Evolutionary conservation across 2,797 vertebrate genomes (phyloP), one percentile per base, ranked within the genome.

Genomic region (Lepilemur ruficaudatus): DNA sequence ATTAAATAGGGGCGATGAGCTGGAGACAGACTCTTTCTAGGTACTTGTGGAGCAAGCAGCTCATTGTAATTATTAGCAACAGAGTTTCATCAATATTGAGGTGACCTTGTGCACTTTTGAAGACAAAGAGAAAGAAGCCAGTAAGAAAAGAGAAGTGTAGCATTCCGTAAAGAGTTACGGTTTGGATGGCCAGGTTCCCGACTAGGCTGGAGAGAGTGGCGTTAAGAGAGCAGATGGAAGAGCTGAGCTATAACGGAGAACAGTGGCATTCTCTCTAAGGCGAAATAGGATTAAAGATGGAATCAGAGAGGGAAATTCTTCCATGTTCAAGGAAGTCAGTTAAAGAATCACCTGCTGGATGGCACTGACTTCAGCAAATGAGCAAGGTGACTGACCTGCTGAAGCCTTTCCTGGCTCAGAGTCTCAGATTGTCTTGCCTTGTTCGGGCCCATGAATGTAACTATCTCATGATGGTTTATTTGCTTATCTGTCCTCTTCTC

Each of bases 381-480:
- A 48, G 55, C 30, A 35, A 41, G 7, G 28, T 7, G 2, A 35
- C 11, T 59, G 41, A 11, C 3, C 1, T 1, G 8, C 23, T 4
- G 7, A 11, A 41, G 13, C 10, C 14, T 38, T 35, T 43, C 43
- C 32, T 48, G n/a, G 9, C 8, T 30, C 28, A 1, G 18, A 28
- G 23, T 35, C 32, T 52, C 85, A 17, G 0, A 0, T 9, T 28
- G 0, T 12, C 20, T 43, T 4, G n/a, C 35, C 0, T 46, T 25
- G 23, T 35, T 12, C 50, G 4, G 30, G 30, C 15, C 10, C 8
- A 38, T 30, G 50, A 18, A 0, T 2, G 0, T 5, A 20, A 5
- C 13, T 28, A 0, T 30, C 22, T 67, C 57, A 48, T 0, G 15
- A 35, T 4, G 9, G 13, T 22, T 48, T 7, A 3, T 0, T 0